phyloP scores from a whole-genome alignment of 2,888 invertebrate species.

The Rhamnusium bicolor region DNA sequence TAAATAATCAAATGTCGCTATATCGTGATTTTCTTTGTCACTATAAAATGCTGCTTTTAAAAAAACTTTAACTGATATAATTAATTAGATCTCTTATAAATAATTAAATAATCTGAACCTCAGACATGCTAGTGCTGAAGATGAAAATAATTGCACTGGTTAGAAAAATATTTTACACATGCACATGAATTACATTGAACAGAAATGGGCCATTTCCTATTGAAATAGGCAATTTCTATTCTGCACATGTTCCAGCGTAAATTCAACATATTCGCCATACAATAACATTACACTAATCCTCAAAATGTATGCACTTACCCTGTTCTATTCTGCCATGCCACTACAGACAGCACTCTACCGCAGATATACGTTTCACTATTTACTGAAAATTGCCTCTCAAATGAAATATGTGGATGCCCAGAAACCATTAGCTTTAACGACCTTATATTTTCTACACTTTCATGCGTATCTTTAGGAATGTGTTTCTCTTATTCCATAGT shows the following conservation, averaged over 20 bases:
- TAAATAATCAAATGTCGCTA: too few species aligned
- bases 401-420: slow-evolving; percentile 21
- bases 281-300: slow-evolving; percentile 58
- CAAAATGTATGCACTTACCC: slow-evolving; percentile 57
- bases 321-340: slow-evolving; percentile 42
- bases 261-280: slow-evolving; percentile 43
- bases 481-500: slow-evolving; percentile 4
- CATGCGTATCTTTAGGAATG: slow-evolving; percentile 9
- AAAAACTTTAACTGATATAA: too few species aligned
- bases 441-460: slow-evolving; percentile 17
- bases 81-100: too few species aligned
- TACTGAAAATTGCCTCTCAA: slow-evolving; percentile 40
- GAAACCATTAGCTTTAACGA: slow-evolving; percentile 24
- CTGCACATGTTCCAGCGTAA: slow-evolving; percentile 31
- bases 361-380: slow-evolving; percentile 37
- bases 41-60: too few species aligned
- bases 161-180: too few species aligned
- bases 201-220: background rate
- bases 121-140: too few species aligned
- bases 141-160: too few species aligned
- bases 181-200: too few species aligned
- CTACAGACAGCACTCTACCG: slow-evolving; percentile 37
- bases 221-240: slow-evolving; percentile 39
- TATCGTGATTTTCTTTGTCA: too few species aligned
- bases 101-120: too few species aligned